Evolutionary conservation across 2,797 vertebrate genomes (phyloP).

Genomic region (Scolopax bukidnonensis): DNA sequence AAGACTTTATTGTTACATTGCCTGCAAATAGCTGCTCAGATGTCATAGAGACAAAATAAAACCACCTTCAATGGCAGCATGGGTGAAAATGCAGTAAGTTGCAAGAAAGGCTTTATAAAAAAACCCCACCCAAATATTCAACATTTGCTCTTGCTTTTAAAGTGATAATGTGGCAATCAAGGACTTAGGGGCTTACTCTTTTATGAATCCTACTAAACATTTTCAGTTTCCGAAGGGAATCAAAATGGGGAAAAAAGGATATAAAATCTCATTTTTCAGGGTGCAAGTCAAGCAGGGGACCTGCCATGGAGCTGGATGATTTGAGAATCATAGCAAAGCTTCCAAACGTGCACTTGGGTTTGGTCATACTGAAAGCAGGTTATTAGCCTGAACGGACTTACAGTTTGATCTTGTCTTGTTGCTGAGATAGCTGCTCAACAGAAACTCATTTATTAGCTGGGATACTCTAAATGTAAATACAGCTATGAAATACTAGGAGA

Average conservation of each 20-base stretch:
- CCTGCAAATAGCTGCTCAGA: background rate
- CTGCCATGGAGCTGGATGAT: background rate
- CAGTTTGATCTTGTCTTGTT: background rate
- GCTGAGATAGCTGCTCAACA: background rate
- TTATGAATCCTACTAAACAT: background rate
- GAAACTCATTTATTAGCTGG: background rate
- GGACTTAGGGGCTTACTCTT: background rate
- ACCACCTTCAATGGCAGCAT: background rate
- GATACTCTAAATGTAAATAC: background rate
- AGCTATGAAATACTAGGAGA: background rate
- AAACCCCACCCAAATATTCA: background rate
- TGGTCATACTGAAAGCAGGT: background rate
- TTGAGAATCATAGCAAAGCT: background rate
- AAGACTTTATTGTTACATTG: background rate
- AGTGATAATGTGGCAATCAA: background rate
- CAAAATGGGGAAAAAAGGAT: no score
- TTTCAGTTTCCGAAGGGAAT: background rate
- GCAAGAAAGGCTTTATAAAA: background rate
- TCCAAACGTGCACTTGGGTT: background rate
- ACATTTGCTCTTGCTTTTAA: background rate
- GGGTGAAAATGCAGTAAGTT: background rate
- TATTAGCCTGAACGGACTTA: background rate
- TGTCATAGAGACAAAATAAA: background rate
- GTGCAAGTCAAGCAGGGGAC: rapidly evolving
- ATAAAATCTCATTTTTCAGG: background rate